Evolutionary conservation across 1,140 invertebrate genomes (phyloP).

Genomic region (Procambarus virginalis): DNA sequence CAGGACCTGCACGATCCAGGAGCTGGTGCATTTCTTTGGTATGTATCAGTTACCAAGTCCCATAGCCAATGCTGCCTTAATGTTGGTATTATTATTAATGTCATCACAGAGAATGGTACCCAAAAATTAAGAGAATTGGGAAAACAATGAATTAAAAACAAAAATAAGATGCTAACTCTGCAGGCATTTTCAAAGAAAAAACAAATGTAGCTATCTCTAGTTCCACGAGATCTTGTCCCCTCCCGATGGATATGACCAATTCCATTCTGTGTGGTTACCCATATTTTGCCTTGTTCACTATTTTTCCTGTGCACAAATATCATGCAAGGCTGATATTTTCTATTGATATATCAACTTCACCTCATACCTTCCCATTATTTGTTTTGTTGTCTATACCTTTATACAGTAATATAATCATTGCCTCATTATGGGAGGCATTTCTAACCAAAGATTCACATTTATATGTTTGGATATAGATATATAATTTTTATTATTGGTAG

Average conservation of each 20-base stretch:
- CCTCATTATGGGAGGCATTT: constrained; percentile 57
- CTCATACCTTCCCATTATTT: constrained; percentile 32
- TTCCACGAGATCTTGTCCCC: background rate
- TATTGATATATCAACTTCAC: constrained; percentile 46
- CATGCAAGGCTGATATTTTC: constrained; percentile 36
- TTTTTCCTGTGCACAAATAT: constrained; percentile 39
- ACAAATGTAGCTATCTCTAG: background rate
- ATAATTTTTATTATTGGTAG: constrained; percentile 63
- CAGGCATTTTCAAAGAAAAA: background rate
- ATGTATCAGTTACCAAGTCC: constrained; percentile 45
- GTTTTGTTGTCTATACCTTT: constrained; percentile 55
- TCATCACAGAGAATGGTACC: constrained; percentile 44
- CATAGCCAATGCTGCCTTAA: constrained; percentile 66
- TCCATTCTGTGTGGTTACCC: constrained; percentile 43
- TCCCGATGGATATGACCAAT: background rate
- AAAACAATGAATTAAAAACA: background rate
- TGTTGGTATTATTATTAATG: constrained; percentile 50
- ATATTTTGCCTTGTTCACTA: constrained; percentile 42
- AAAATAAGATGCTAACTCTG: background rate
- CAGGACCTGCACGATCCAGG: background rate
- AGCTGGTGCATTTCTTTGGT: constrained; percentile 30
- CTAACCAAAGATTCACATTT: constrained; percentile 68
- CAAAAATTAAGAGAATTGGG: constrained; percentile 9
- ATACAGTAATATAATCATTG: constrained; percentile 35
- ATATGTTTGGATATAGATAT: constrained; percentile 61